A percentile compares a stretch with the other conserved stretches of the same genome.
These are phyloP conservation scores for Melierax canorus DNA, from an alignment of 2,113 vertebrate species.

Conservation along the genomic window DNA sequence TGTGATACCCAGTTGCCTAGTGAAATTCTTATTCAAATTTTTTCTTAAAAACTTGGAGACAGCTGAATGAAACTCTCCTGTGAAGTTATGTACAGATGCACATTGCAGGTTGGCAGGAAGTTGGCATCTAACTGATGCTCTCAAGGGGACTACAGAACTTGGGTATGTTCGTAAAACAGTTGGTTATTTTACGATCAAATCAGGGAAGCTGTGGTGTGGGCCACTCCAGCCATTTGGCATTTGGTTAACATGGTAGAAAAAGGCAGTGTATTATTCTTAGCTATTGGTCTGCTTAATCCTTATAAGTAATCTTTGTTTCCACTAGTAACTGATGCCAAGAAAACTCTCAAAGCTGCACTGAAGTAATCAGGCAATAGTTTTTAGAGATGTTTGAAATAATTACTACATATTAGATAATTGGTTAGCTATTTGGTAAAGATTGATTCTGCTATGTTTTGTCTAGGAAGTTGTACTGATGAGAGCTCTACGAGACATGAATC, in stretches of 20 bases:
- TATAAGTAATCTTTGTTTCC: not conserved
- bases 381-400: not conserved
- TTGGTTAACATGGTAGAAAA: not conserved
- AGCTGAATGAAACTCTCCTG: not conserved
- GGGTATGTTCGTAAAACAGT: not conserved
- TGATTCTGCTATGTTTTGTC: not conserved
- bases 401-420: not conserved
- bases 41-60: not conserved
- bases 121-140: not conserved
- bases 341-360: not conserved
- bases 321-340: not conserved
- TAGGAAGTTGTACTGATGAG: slow-evolving; percentile 97
- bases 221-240: not conserved
- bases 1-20: not conserved
- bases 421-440: not conserved
- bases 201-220: not conserved
- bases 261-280: not conserved
- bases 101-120: not conserved
- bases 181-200: not conserved
- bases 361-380: not conserved
- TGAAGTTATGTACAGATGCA: not conserved
- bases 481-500: slow-evolving; percentile 94
- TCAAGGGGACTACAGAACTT: not conserved
- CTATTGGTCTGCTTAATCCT: not conserved
- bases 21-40: not conserved